phyloP scores from a whole-genome alignment of 2,888 invertebrate genomes.

The Nasonovia ribisnigri region DNA sequence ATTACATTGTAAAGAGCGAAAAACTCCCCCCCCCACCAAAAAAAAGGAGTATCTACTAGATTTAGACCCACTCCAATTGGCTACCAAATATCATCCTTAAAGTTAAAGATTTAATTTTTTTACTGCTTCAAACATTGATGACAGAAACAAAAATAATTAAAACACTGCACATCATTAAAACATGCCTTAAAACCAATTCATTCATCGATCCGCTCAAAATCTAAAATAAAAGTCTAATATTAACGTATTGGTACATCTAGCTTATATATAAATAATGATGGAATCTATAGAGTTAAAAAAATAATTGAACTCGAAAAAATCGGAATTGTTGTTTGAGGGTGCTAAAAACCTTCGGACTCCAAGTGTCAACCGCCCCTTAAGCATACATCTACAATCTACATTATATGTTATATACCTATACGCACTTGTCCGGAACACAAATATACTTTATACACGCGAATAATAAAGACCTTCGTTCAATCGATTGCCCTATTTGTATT shows the following conservation, averaged over 20 bases:
- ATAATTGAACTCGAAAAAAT: background rate
- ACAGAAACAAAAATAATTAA: background rate
- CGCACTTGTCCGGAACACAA: background rate
- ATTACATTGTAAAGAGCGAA: background rate
- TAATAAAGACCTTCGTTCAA: slow-evolving; percentile 38
- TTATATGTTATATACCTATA: background rate
- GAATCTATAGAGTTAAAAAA: background rate
- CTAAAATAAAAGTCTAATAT: too few species aligned
- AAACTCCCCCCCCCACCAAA: background rate
- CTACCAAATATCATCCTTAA: background rate
- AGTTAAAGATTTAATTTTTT: background rate
- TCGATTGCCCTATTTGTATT: slow-evolving; percentile 32
- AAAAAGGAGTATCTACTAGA: too few species aligned
- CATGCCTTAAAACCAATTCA: background rate
- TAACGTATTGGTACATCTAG: background rate
- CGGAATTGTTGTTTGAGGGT: background rate
- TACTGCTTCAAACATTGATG: background rate
- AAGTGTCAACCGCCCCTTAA: background rate
- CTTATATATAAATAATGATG: background rate
- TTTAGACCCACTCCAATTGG: background rate
- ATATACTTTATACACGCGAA: slow-evolving; percentile 5
- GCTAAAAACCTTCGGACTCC: background rate
- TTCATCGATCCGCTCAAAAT: background rate
- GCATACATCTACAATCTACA: background rate
- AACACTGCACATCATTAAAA: too few species aligned